A percentile compares a stretch with the other conserved stretches of the same genome.
phyloP scores from a whole-genome alignment of 2,113 vertebrate genomes.

The Equus quagga region DNA sequence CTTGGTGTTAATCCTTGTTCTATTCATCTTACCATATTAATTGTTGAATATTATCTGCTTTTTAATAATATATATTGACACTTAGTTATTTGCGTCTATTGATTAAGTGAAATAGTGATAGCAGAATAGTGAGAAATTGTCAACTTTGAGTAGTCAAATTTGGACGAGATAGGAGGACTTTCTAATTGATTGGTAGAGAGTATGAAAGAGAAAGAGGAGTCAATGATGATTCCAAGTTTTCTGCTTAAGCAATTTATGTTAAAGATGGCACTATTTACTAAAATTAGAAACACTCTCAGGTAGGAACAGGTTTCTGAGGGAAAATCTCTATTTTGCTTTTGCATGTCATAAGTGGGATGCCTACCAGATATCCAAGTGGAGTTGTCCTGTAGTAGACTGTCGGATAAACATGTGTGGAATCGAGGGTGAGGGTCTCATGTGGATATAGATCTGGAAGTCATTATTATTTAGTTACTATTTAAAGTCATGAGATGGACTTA shows the following conservation, averaged over 20 bases:
- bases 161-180: neutral
- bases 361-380: neutral
- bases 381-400: neutral
- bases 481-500: neutral
- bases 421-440: neutral
- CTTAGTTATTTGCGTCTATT: neutral
- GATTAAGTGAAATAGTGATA: neutral
- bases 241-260: neutral
- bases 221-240: neutral
- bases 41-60: neutral
- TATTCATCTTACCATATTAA: neutral
- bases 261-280: neutral
- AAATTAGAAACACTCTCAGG: neutral
- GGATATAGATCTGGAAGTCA: neutral
- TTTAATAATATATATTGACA: neutral
- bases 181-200: neutral
- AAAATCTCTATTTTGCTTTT: neutral
- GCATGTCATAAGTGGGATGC: neutral
- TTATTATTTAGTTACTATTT: neutral
- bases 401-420: neutral
- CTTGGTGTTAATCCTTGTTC: neutral
- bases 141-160: neutral
- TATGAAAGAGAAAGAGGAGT: neutral
- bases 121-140: neutral
- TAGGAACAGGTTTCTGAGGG: neutral